These are phyloP conservation scores for Speoplatyrhinus poulsoni DNA, from an alignment of 2,113 vertebrate genomes.

Conservation along the genomic window DNA sequence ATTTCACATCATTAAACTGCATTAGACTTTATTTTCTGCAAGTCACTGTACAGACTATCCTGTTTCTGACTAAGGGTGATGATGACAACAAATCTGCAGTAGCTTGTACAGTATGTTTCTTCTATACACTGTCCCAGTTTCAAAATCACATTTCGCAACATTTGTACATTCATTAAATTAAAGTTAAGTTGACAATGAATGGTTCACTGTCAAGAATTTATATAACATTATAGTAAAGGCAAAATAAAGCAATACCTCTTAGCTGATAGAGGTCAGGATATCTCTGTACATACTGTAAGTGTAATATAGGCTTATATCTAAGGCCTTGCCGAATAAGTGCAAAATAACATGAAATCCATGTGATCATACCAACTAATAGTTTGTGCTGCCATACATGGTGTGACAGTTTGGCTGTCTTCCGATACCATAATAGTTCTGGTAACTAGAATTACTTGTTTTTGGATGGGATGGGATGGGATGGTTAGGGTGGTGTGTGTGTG, in stretches of 20 bases:
- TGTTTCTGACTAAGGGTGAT: constrained; percentile 5
- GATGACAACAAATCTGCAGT: background rate
- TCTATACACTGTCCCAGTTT: no score
- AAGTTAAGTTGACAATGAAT: no score
- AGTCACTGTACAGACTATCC: constrained; percentile 36
- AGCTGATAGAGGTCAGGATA: background rate
- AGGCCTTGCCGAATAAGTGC: no score
- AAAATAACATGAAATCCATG: no score
- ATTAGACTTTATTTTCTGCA: constrained; percentile 36
- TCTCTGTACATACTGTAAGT: background rate
- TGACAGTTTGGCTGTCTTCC: background rate
- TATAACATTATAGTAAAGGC: no score
- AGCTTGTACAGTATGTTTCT: no score
- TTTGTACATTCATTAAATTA: no score
- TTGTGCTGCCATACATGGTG: background rate
- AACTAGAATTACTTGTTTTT: constrained; percentile 32
- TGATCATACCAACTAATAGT: background rate
- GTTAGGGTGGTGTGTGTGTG: no score
- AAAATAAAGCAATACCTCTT: no score
- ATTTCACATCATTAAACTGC: background rate
- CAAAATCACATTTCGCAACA: no score
- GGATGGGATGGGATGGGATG: no score
- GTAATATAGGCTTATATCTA: background rate
- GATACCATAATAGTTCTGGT: constrained; percentile 33
- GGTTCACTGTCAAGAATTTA: no score